These are phyloP conservation scores for Chaetophractus vellerosus DNA, from an alignment of 2,797 vertebrate species.

Conservation along the genomic window DNA sequence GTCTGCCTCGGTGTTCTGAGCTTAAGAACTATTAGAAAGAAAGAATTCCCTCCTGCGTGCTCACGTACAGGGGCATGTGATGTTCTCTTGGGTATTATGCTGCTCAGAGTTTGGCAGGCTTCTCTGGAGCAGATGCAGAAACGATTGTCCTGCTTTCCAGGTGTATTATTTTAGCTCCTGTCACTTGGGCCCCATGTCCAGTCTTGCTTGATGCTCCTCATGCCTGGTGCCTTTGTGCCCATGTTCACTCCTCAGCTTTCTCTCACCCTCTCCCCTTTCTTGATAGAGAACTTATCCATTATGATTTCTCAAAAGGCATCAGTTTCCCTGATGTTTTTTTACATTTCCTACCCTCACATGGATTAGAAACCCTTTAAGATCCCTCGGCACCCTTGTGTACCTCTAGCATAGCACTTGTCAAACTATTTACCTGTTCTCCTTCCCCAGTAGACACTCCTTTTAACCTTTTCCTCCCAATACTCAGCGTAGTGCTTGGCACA, in stretches of 20 bases:
- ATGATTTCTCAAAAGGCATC: not conserved
- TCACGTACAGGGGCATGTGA: not conserved
- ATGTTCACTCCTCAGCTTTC: not conserved
- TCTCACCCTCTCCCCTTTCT: not conserved
- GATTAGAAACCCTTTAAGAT: not conserved
- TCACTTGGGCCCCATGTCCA: not conserved
- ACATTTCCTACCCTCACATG: not conserved
- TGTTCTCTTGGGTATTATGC: not conserved
- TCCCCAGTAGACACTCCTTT: not conserved
- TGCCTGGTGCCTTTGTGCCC: not conserved
- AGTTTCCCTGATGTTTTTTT: slow-evolving; percentile 1
- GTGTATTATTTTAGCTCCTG: not conserved
- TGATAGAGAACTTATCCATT: not conserved
- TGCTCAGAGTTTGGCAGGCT: slow-evolving; percentile 16
- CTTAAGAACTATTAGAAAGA: slow-evolving; percentile 49
- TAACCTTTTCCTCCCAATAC: not conserved
- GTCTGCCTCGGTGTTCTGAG: slow-evolving; percentile 22
- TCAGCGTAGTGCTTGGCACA: not conserved
- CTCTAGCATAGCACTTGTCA: not conserved
- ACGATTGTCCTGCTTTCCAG: not conserved
- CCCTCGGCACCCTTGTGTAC: not conserved
- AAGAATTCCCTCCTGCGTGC: not conserved
- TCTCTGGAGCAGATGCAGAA: slow-evolving; percentile 36
- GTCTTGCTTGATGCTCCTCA: not conserved
- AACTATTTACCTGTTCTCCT: not conserved